Evolutionary conservation across 2,888 invertebrate genomes (phyloP).

Genomic region (Pseudococcus jackbeardsleyi): DNA sequence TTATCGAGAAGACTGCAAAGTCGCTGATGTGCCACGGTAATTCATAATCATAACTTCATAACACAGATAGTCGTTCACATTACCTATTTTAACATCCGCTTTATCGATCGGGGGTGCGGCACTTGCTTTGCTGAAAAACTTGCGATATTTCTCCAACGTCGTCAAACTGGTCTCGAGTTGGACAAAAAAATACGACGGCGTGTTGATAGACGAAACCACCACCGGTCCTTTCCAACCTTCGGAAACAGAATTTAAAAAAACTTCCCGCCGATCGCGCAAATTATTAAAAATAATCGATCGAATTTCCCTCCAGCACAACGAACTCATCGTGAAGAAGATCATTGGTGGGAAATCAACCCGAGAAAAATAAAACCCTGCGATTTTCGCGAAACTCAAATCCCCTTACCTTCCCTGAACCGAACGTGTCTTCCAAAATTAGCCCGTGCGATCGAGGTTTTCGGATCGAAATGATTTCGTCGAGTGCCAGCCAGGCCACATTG

Average conservation of each 20-base stretch:
- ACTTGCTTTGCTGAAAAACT: not conserved
- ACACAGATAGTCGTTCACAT: not conserved
- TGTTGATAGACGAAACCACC: not conserved
- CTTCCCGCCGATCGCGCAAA: too few species aligned
- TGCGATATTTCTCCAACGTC: not conserved
- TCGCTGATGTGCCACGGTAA: not conserved
- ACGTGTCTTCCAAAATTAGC: not conserved
- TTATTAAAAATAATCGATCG: too few species aligned
- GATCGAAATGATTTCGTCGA: not conserved
- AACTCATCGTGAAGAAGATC: too few species aligned
- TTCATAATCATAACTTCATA: not conserved
- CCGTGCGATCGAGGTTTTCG: not conserved
- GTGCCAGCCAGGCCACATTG: not conserved
- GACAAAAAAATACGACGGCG: conserved; percentile 22
- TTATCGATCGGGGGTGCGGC: not conserved
- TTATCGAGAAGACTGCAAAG: too few species aligned
- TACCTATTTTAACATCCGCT: conserved; percentile 1
- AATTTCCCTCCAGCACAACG: too few species aligned
- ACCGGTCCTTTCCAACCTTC: not conserved
- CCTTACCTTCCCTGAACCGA: not conserved
- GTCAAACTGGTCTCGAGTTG: not conserved
- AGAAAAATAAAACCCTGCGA: not conserved
- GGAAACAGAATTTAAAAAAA: not conserved
- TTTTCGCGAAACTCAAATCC: not conserved
- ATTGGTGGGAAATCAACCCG: not conserved